Evolutionary conservation across 2,797 vertebrate genomes (phyloP).

Genomic region (Falco concolor): DNA sequence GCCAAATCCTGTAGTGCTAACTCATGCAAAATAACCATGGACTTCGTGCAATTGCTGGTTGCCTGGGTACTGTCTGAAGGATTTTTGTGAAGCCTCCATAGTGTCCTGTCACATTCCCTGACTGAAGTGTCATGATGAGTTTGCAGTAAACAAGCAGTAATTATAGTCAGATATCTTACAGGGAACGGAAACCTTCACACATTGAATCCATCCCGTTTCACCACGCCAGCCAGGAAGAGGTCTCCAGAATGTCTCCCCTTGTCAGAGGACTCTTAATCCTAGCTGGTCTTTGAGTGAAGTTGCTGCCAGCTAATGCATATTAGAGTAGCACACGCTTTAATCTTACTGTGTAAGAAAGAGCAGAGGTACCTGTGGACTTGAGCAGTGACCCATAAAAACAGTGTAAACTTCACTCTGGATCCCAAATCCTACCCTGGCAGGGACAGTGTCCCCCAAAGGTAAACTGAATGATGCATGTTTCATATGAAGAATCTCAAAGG

Average conservation of each 20-base stretch:
- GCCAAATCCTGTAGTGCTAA: slow-evolving; percentile 24
- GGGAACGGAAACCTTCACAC: background rate
- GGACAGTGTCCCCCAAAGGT: background rate
- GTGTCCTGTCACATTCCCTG: slow-evolving; percentile 16
- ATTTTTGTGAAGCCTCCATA: slow-evolving; percentile 18
- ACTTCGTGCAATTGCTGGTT: slow-evolving; percentile 8
- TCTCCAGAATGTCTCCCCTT: background rate
- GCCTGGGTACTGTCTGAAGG: background rate
- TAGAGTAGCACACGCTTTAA: background rate
- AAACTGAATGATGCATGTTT: background rate
- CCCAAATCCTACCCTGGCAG: background rate
- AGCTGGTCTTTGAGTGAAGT: background rate
- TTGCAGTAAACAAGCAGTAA: slow-evolving; percentile 34
- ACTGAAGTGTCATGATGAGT: slow-evolving; percentile 9
- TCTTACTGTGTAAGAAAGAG: background rate
- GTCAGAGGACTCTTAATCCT: background rate
- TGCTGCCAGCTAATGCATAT: background rate
- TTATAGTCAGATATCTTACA: background rate
- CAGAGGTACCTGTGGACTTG: background rate
- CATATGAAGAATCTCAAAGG: background rate
- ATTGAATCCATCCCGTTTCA: background rate
- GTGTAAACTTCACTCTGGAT: background rate
- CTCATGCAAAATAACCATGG: background rate
- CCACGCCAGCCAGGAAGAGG: background rate
- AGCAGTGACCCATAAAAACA: background rate